A percentile compares a stretch with the other conserved stretches of the same genome.
Conservation (phyloP, 2,113 vertebrate species). For the Mus spicilegus region DNA sequence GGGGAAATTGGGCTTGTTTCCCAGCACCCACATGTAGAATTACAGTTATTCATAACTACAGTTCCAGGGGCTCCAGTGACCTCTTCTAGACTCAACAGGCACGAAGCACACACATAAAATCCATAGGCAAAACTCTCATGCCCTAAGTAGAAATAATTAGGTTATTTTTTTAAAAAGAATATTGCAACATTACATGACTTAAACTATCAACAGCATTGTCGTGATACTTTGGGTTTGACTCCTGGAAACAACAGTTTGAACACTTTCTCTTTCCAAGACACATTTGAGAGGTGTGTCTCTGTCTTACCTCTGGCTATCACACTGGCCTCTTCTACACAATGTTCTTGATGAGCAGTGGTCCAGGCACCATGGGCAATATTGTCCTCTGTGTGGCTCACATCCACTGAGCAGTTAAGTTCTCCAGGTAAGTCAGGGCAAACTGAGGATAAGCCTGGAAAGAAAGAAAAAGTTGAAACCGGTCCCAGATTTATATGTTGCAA, state of each 20-base stretch:
- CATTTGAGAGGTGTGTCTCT: conserved; percentile 79
- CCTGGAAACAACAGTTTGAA: conserved; percentile 38
- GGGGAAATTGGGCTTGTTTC: background rate
- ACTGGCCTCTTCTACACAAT: conserved; percentile 84
- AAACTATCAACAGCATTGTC: background rate
- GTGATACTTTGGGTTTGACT: conserved; percentile 31
- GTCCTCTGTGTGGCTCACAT: conserved; percentile 84
- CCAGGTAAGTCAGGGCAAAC: conserved; percentile 89
- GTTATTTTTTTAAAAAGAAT: too few species aligned
- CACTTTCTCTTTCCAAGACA: conserved; percentile 70
- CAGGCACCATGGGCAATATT: conserved; percentile 76
- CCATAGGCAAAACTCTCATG: background rate
- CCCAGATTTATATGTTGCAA: conserved; percentile 67
- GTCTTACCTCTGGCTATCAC: conserved; percentile 81
- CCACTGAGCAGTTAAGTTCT: conserved; percentile 85
- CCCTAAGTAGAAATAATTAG: background rate
- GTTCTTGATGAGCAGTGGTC: conserved; percentile 80
- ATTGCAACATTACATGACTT: background rate
- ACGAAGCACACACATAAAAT: background rate
- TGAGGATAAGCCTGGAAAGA: conserved; percentile 86
- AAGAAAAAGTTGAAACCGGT: conserved; percentile 75
- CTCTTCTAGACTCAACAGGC: background rate
- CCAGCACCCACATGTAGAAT: background rate
- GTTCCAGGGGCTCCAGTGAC: background rate
- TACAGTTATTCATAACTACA: background rate